Conservation (phyloP, 2,113 vertebrate species). For the Etia nguti region DNA sequence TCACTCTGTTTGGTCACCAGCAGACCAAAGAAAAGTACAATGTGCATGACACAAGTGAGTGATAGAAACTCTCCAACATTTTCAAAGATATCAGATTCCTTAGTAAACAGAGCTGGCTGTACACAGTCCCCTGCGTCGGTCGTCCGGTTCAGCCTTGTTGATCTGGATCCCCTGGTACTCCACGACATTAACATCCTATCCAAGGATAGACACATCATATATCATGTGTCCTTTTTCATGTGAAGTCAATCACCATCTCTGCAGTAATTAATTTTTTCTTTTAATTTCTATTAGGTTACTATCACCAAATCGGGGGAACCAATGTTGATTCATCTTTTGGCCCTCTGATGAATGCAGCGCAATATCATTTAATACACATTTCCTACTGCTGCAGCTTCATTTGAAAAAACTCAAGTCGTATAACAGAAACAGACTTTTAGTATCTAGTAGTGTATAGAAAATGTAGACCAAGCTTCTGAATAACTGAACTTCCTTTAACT, state of each 20-base stretch:
- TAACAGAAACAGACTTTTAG: not conserved
- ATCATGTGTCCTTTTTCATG: not conserved
- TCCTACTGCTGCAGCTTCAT: not conserved
- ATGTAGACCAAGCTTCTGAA: not conserved
- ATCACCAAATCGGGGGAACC: fast-evolving
- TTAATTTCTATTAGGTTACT: not conserved
- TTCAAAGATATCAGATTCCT: not conserved
- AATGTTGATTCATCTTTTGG: not conserved
- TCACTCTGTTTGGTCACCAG: not conserved
- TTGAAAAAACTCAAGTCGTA: not conserved
- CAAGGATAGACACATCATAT: not conserved
- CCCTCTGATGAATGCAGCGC: not conserved
- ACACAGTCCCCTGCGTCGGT: not conserved
- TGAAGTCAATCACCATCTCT: not conserved
- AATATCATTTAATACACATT: not conserved
- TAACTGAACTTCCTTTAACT: not conserved
- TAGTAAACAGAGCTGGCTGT: not conserved
- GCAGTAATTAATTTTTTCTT: not conserved
- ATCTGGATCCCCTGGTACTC: not conserved
- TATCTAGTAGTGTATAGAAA: not conserved
- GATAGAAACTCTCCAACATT: not conserved
- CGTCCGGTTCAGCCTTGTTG: not conserved
- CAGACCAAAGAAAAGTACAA: not conserved
- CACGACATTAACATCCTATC: not conserved
- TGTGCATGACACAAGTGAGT: not conserved